Evolutionary conservation across 2,888 invertebrate species (phyloP), one percentile per base, ranked within the genome.

Genomic region (Aphidius colemani): DNA sequence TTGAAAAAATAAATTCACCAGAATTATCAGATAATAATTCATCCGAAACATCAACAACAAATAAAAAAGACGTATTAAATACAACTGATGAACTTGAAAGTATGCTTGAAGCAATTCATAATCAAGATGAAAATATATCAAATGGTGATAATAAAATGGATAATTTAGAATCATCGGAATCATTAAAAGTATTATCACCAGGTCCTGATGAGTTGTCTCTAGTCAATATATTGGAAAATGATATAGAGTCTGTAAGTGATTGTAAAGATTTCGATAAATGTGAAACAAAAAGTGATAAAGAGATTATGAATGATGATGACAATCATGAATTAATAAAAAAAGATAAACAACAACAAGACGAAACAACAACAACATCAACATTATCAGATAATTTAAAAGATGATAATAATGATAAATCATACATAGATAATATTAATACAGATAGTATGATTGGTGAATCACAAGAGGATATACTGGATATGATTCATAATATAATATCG

Each of bases 381-480:
- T 49, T 56, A 39, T 51, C 44, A 9, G 39, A 44, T 18, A 30
- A 70, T 61, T 10, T 65, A 59, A 4, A 51, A 6, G 70, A 69
- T 9, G 7, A 53, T 7, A 13, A 11, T 10, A 66, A 1, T 18
- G 13, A 53, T 7, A 70, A 67, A 50, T 73, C 68, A 48, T 69
- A 69, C 3, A 69, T 69, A 43, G 67, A 67, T n/a, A 64, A 70
- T 0, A 66, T 68, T 0, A 69, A 69, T 40, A 65, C 64, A 10
- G 69, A 66, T 18, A 68, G 75, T 10, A 74, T 75, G 11, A 70
- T 79, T 67, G 81, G 81, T 11, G 89, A 90, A 73, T 86, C 87
- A 0, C 87, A 89, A 57, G 89, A 90, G 72, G 90, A 90, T 72
- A 89, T 90, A 82, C 79, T 90, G 10, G 88, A 89, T 74, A 89